phyloP scores from a whole-genome alignment of 1,140 invertebrate genomes.

The Dinoponera quadriceps region DNA sequence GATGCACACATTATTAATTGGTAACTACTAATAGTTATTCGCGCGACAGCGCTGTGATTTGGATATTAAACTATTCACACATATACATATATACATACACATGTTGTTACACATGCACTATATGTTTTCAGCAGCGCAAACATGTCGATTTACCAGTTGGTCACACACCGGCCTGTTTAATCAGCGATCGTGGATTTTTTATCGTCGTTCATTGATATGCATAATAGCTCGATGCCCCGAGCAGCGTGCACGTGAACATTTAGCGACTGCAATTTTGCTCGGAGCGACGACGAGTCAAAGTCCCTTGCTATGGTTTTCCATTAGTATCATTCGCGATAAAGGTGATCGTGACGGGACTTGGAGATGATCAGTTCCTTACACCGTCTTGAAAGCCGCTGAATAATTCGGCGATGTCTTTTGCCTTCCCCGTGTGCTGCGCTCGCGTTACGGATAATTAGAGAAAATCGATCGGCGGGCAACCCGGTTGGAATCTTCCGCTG shows the following conservation, averaged over 20 bases:
- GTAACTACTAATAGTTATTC: not conserved
- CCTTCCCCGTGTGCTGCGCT: conserved; percentile 14
- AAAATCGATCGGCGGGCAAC: conserved; percentile 52
- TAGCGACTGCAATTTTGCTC: conserved; percentile 9
- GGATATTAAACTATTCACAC: not conserved
- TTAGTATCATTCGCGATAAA: conserved; percentile 45
- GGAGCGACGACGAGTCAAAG: not conserved
- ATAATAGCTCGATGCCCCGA: not conserved
- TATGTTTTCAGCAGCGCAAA: no score
- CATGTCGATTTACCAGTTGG: not conserved
- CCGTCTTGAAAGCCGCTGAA: conserved; percentile 40
- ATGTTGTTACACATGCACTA: not conserved
- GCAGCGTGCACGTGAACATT: conserved; percentile 21
- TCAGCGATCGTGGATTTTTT: not conserved
- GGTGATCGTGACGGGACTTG: conserved; percentile 21
- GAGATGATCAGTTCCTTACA: conserved; percentile 46
- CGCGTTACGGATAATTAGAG: conserved; percentile 63
- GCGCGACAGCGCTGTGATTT: not conserved
- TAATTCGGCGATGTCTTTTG: conserved; percentile 52
- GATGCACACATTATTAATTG: not conserved
- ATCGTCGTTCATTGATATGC: conserved; percentile 2
- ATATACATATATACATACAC: not conserved
- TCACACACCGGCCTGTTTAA: not conserved
- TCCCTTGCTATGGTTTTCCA: conserved; percentile 3
- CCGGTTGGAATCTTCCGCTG: conserved; percentile 23